Conservation (phyloP, 2,888 invertebrate species). For the Acronicta alni region DNA sequence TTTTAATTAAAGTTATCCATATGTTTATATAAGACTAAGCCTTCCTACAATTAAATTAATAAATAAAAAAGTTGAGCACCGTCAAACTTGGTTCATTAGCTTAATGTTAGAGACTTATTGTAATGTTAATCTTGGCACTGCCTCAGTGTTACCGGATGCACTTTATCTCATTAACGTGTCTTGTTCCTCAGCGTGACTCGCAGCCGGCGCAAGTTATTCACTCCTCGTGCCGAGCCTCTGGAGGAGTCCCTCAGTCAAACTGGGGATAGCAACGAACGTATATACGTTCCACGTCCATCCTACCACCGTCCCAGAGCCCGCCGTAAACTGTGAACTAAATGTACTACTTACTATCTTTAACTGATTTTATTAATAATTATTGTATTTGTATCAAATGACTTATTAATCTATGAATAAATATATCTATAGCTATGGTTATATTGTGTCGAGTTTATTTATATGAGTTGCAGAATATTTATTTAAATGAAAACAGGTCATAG, state of each 20-base stretch:
- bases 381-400: conserved; percentile 39
- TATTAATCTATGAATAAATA: conserved; percentile 47
- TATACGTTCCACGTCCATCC: conserved; percentile 79
- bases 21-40: no score
- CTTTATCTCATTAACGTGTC: background rate
- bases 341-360: conserved; percentile 6
- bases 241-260: conserved; percentile 71
- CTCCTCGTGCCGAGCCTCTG: conserved; percentile 81
- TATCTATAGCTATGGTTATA: conserved; percentile 34
- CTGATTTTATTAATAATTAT: conserved; percentile 15
- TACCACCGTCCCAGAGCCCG: conserved; percentile 78
- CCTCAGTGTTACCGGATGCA: background rate
- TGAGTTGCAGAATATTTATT: no score
- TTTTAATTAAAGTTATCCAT: no score
- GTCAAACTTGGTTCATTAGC: no score
- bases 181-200: conserved; percentile 70
- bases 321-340: conserved; percentile 72
- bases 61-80: no score
- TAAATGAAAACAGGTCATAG: no score
- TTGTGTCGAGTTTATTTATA: background rate
- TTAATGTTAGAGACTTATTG: background rate
- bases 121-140: conserved; percentile 10
- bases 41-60: no score
- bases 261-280: conserved; percentile 72
- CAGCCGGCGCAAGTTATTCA: conserved; percentile 84